Conservation (phyloP, 1,140 invertebrate genomes). For the Zaprionus ornatus region DNA sequence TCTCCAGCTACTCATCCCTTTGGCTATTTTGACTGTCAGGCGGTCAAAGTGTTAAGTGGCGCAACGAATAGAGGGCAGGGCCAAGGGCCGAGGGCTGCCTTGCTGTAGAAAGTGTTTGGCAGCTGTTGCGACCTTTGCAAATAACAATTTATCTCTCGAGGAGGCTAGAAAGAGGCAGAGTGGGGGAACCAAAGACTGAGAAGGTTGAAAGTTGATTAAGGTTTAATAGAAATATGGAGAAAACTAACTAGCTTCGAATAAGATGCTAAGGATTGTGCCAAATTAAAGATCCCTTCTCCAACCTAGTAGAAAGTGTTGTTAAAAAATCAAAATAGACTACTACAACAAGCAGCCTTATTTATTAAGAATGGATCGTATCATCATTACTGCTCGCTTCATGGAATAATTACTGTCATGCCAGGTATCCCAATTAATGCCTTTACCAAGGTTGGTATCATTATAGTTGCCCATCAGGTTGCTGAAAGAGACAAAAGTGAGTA, state of each 20-base stretch:
- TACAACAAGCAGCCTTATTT: too few species aligned
- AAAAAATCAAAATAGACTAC: too few species aligned
- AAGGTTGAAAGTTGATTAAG: neutral
- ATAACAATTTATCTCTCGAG: conserved; percentile 54
- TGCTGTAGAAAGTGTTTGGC: conserved; percentile 41
- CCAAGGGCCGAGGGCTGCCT: conserved; percentile 5
- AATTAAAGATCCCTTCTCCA: too few species aligned
- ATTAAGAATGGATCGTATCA: neutral
- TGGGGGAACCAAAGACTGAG: neutral
- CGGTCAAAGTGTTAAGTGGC: conserved; percentile 73
- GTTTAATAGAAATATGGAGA: neutral
- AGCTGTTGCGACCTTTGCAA: conserved; percentile 40
- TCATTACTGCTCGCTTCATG: neutral
- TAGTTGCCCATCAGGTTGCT: neutral
- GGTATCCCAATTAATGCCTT: neutral
- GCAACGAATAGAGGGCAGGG: neutral
- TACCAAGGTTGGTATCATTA: neutral
- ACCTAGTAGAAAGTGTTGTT: too few species aligned
- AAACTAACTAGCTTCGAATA: too few species aligned
- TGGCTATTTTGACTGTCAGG: conserved; percentile 67
- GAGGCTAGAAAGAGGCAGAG: neutral
- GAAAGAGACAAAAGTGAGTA: neutral
- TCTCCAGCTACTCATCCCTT: conserved; percentile 2
- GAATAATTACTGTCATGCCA: neutral
- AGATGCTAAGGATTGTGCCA: too few species aligned